Evolutionary conservation across 2,888 invertebrate species (phyloP).

Genomic region (Papilio demoleus): DNA sequence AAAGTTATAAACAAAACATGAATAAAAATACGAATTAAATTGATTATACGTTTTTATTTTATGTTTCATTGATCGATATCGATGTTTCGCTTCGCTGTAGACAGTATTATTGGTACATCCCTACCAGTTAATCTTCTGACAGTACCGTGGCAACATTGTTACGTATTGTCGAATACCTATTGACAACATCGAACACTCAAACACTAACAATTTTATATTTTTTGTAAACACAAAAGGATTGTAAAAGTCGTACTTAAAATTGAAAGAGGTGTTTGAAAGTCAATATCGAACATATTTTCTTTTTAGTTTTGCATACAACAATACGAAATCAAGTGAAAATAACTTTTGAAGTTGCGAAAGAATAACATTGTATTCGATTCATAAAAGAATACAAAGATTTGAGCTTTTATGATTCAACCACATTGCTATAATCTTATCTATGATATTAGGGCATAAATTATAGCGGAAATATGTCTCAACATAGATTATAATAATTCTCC

Average conservation of each 20-base stretch:
- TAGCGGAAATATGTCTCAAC: no score
- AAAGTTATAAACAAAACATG: no score
- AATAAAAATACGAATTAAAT: background rate
- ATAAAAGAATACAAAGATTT: background rate
- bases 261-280: slow-evolving; percentile 39
- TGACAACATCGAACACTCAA: slow-evolving; percentile 38
- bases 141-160: slow-evolving; percentile 40
- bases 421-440: no score
- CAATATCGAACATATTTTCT: slow-evolving; percentile 34
- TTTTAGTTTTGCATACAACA: background rate
- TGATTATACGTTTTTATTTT: background rate
- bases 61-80: background rate
- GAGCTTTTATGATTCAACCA: background rate
- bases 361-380: background rate
- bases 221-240: slow-evolving; percentile 39
- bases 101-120: slow-evolving; percentile 27
- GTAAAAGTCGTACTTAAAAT: slow-evolving; percentile 40
- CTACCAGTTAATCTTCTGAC: slow-evolving; percentile 37
- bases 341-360: background rate
- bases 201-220: slow-evolving; percentile 36
- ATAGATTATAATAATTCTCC: no score
- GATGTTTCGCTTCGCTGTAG: background rate
- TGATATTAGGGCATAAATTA: no score
- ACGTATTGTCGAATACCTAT: slow-evolving; percentile 40
- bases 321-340: background rate